A percentile compares a stretch with the other conserved stretches of the same genome.
Conservation (phyloP, 2,888 invertebrate genomes). For the Spisula solida region DNA sequence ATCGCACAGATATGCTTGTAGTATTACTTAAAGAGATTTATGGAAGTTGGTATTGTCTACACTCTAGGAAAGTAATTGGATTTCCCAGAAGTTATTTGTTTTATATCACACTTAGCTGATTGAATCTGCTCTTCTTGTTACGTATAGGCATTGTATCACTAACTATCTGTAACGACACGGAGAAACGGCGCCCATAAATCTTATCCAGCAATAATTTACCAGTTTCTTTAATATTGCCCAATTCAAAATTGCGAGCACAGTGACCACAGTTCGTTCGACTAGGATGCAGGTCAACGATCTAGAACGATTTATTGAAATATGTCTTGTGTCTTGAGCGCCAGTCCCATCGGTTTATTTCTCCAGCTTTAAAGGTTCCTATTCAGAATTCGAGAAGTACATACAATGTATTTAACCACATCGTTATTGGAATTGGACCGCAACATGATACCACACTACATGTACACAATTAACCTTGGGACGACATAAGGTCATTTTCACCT, state of each 20-base stretch:
- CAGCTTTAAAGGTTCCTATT: too few relatives aligned
- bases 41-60: background rate
- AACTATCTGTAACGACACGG: background rate
- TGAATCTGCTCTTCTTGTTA: background rate
- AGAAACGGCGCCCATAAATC: background rate
- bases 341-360: too few relatives aligned
- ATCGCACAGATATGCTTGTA: background rate
- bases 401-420: too few relatives aligned
- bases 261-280: background rate
- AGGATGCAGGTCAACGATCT: background rate
- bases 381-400: too few relatives aligned
- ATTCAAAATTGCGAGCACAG: background rate
- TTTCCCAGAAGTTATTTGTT: background rate
- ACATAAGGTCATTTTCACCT: too few relatives aligned
- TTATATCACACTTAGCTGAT: constrained; percentile 14
- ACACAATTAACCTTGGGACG: too few relatives aligned
- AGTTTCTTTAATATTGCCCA: background rate
- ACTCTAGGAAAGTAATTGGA: constrained; percentile 11
- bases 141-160: background rate
- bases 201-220: background rate
- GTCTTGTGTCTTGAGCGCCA: too few relatives aligned
- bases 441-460: too few relatives aligned
- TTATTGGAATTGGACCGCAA: too few relatives aligned
- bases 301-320: too few relatives aligned
- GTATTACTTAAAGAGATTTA: background rate